These are phyloP conservation scores for Tauraco hartlaubi DNA, from an alignment of 2,797 vertebrate genomes.

Conservation along the genomic window DNA sequence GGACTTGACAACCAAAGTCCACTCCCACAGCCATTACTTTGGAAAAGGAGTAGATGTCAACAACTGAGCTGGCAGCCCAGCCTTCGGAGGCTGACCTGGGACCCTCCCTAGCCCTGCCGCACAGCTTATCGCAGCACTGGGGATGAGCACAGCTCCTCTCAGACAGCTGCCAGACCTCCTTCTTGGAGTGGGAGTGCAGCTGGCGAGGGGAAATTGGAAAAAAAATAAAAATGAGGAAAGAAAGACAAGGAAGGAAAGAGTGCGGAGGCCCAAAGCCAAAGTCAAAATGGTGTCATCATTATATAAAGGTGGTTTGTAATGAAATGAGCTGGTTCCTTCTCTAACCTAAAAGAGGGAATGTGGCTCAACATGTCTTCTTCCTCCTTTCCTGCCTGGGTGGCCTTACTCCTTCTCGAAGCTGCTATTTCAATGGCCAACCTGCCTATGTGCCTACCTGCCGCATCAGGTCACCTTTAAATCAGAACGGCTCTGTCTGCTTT, in stretches of 20 bases:
- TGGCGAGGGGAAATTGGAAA: neutral
- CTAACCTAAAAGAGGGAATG: neutral
- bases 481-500: neutral
- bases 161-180: neutral
- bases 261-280: neutral
- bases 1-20: neutral
- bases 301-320: neutral
- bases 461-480: neutral
- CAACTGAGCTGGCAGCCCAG: neutral
- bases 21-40: neutral
- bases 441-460: neutral
- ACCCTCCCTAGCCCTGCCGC: neutral
- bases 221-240: neutral
- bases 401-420: neutral
- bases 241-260: neutral
- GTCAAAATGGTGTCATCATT: neutral
- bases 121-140: neutral
- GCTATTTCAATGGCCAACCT: neutral
- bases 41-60: conserved; percentile 27
- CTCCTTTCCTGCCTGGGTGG: neutral
- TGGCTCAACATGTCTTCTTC: neutral
- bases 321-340: neutral
- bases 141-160: neutral
- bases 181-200: neutral
- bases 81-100: neutral